Evolutionary conservation across 1,140 invertebrate species (phyloP).

Genomic region (Trichogramma pretiosum): DNA sequence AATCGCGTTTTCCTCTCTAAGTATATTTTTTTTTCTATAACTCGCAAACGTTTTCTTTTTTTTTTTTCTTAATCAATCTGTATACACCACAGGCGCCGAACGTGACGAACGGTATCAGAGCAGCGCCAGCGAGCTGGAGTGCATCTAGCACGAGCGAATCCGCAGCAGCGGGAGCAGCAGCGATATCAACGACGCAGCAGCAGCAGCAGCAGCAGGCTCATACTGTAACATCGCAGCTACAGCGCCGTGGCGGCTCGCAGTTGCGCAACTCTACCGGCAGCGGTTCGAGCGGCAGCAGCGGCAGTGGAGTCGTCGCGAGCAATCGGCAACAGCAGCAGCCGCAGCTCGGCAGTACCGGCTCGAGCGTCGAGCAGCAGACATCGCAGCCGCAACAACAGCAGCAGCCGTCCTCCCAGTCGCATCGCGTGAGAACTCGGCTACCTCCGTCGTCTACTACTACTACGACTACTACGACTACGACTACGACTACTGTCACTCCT

Average conservation of each 20-base stretch:
- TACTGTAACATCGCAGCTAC: slow-evolving; percentile 12
- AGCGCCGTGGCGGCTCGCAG: slow-evolving; percentile 11
- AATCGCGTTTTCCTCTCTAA: no score
- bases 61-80: background rate
- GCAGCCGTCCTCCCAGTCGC: slow-evolving; percentile 17
- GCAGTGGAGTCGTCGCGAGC: no score
- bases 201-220: slow-evolving; percentile 6
- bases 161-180: slow-evolving; percentile 1
- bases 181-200: background rate
- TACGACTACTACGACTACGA: no score
- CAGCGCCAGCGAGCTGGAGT: no score
- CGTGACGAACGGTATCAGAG: slow-evolving; percentile 14
- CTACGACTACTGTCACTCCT: no score
- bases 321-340: slow-evolving; percentile 28
- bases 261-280: slow-evolving; percentile 21
- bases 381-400: slow-evolving; percentile 12
- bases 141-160: no score
- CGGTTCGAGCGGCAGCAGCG: slow-evolving; percentile 20
- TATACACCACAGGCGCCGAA: background rate
- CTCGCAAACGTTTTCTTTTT: background rate
- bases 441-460: no score
- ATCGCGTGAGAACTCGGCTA: no score
- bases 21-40: background rate
- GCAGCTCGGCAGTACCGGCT: slow-evolving; percentile 41
- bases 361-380: slow-evolving; percentile 37